A percentile compares a stretch with the other conserved stretches of the same genome.
phyloP scores from a whole-genome alignment of 2,888 invertebrate genomes.

The Pantelozetes paolii region DNA sequence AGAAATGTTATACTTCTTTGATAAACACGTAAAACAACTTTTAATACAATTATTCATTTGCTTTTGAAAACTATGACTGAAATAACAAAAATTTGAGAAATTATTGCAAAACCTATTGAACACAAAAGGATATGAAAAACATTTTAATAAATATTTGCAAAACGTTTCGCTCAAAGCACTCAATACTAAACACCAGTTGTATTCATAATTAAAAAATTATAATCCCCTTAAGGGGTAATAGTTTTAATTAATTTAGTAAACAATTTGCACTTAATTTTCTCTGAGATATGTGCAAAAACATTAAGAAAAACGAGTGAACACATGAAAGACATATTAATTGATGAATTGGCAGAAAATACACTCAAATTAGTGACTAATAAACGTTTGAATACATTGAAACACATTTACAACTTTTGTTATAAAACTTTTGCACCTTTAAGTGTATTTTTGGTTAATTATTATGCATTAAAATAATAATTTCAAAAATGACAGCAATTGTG shows the following conservation, averaged over 20 bases:
- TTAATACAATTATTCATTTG: background rate
- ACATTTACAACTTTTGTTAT: background rate
- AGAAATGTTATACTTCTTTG: background rate
- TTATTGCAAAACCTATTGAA: background rate
- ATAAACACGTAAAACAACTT: background rate
- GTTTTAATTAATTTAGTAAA: slow-evolving; percentile 10
- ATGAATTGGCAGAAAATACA: background rate
- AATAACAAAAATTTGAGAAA: background rate
- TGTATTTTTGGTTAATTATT: slow-evolving; percentile 19
- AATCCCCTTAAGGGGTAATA: background rate
- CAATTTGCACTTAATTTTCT: slow-evolving; percentile 7
- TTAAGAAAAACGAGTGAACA: background rate
- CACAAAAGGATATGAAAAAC: background rate
- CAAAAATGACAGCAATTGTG: background rate
- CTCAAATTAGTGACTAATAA: background rate
- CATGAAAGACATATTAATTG: background rate
- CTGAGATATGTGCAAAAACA: background rate
- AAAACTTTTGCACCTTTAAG: slow-evolving; percentile 7
- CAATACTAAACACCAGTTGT: background rate
- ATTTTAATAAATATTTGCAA: background rate
- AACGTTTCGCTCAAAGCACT: background rate
- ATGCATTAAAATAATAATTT: slow-evolving; percentile 30
- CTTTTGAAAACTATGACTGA: background rate
- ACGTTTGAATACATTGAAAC: background rate
- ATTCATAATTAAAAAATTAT: background rate